A percentile compares a stretch with the other conserved stretches of the same genome.
Conservation (phyloP, 2,888 invertebrate species). For the Bruchidius siliquastri region DNA sequence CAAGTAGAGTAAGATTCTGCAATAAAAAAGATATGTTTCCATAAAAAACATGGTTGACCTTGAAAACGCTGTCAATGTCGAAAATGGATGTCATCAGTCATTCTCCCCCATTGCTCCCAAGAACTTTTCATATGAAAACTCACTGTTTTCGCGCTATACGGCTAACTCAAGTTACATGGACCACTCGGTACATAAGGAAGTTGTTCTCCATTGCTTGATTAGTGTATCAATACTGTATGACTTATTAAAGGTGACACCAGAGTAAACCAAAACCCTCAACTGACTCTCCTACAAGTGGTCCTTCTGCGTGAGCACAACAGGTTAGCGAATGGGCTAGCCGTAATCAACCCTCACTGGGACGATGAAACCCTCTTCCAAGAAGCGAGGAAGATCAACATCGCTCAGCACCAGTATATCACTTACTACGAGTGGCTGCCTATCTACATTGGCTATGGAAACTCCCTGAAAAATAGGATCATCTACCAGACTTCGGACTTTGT, state of each 20-base stretch:
- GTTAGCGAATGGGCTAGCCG: constrained; percentile 55
- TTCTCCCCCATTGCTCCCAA: too few species aligned
- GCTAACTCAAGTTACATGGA: too few species aligned
- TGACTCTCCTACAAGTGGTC: constrained; percentile 64
- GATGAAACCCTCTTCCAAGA: constrained; percentile 73
- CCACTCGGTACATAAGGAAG: too few species aligned
- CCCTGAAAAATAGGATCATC: constrained; percentile 58
- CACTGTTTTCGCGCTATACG: too few species aligned
- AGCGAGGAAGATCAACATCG: constrained; percentile 63
- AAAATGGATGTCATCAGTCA: too few species aligned
- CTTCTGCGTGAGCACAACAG: constrained; percentile 72
- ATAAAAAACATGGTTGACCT: too few species aligned
- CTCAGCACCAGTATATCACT: constrained; percentile 66
- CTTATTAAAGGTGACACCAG: constrained; percentile 70
- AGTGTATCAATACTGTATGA: too few species aligned
- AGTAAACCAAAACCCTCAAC: constrained; percentile 68
- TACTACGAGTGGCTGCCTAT: constrained; percentile 76
- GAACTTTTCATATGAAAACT: too few species aligned
- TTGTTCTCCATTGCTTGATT: too few species aligned
- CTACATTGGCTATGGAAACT: constrained; percentile 62
- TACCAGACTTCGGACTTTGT: constrained; percentile 58
- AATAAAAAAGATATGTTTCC: too few species aligned
- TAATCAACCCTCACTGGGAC: constrained; percentile 70
- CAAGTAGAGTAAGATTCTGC: too few species aligned
- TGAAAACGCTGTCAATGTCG: too few species aligned